Conservation (phyloP, 2,888 invertebrate genomes). For the Callimorpha dominula region DNA sequence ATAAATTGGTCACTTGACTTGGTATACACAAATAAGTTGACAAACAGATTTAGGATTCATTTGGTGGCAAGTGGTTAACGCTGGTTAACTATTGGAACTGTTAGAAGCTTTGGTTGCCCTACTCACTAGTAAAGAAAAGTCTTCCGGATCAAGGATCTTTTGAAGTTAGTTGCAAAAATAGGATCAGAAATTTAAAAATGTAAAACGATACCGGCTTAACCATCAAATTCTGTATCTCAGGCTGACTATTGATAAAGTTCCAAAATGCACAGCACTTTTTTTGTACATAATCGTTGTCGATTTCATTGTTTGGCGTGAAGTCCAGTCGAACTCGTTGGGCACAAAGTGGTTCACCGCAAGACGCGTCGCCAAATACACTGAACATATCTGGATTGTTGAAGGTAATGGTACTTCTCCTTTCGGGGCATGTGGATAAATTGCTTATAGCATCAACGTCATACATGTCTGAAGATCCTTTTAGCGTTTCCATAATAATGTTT, state of each 20-base stretch:
- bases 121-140: no score
- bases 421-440: neutral
- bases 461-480: neutral
- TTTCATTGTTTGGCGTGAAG: slow-evolving; percentile 51
- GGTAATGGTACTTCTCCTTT: neutral
- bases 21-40: no score
- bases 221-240: slow-evolving; percentile 50
- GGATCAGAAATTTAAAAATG: neutral
- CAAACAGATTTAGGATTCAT: no score
- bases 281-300: slow-evolving; percentile 53
- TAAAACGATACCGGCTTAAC: slow-evolving; percentile 47
- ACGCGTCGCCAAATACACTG: slow-evolving; percentile 29
- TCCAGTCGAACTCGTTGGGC: slow-evolving; percentile 28
- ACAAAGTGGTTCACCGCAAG: slow-evolving; percentile 36
- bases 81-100: no score
- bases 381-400: neutral
- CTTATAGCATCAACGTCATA: neutral
- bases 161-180: no score
- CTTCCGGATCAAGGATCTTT: no score
- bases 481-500: neutral
- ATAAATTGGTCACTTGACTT: no score
- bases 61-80: no score
- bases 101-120: no score
- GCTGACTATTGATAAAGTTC: slow-evolving; percentile 50
- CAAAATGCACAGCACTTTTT: slow-evolving; percentile 61